phyloP scores from a whole-genome alignment of 2,113 vertebrate species.

The Peucedramus taeniatus region DNA sequence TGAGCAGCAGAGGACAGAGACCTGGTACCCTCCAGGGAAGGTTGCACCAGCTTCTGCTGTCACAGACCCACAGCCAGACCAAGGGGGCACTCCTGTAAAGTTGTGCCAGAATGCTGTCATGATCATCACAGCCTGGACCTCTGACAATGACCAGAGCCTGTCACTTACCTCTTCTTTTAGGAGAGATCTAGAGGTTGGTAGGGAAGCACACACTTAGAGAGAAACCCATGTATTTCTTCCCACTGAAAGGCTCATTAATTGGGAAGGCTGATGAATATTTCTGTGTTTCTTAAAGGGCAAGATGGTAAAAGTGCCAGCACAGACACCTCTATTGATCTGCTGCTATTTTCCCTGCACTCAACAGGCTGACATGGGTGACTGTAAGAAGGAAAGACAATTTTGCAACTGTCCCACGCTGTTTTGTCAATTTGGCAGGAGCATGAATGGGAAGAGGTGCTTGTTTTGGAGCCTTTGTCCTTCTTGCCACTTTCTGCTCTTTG shows the following conservation, averaged over 20 bases:
- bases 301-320: neutral
- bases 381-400: neutral
- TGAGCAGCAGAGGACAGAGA: neutral
- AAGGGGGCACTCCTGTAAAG: neutral
- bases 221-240: neutral
- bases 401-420: neutral
- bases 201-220: neutral
- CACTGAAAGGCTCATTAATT: neutral
- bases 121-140: neutral
- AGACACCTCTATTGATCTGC: constrained; percentile 39
- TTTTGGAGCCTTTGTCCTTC: neutral
- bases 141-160: neutral
- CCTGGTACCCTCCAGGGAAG: neutral
- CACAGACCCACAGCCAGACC: neutral
- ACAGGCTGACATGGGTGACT: neutral
- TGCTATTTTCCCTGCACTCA: neutral
- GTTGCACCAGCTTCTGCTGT: neutral
- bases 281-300: neutral
- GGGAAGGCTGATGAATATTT: neutral
- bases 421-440: neutral
- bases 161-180: neutral
- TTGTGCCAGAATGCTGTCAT: accelerated
- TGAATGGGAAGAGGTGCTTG: neutral
- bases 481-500: neutral
- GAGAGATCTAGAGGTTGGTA: neutral